Percentiles rank a stretch among this genome's conserved stretches.
These are phyloP conservation scores for Coreoperca whiteheadi DNA, from an alignment of 2,113 vertebrate genomes.

Conservation along the genomic window DNA sequence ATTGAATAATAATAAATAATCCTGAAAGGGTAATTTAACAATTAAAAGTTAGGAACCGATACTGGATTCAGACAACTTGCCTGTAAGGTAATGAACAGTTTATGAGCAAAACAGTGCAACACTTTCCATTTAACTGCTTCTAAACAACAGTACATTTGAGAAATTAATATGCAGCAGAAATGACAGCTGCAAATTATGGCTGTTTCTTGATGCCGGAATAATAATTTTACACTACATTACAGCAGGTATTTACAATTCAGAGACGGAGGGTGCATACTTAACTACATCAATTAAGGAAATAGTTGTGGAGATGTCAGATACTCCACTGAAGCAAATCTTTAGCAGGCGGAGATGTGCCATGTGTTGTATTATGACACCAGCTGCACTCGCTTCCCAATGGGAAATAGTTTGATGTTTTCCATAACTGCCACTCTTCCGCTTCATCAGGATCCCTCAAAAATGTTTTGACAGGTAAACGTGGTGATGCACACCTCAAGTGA, in stretches of 20 bases:
- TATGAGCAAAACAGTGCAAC: constrained; percentile 42
- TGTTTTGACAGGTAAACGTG: constrained; percentile 81
- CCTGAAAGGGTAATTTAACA: constrained; percentile 22
- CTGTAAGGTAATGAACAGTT: constrained; percentile 40
- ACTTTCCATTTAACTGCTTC: constrained; percentile 58
- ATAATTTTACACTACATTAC: constrained; percentile 83
- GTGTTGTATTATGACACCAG: constrained; percentile 78
- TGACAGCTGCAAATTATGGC: constrained; percentile 74
- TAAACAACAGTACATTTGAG: constrained; percentile 58
- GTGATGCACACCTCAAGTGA: constrained; percentile 68
- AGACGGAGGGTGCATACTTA: constrained; percentile 75
- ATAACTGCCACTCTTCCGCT: constrained; percentile 81
- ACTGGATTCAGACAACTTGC: constrained; percentile 31
- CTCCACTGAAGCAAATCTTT: constrained; percentile 81
- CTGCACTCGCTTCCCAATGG: constrained; percentile 77
- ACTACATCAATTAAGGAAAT: constrained; percentile 83
- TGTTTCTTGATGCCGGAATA: constrained; percentile 69
- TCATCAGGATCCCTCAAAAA: constrained; percentile 73
- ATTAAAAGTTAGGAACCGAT: constrained; percentile 44
- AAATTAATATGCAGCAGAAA: constrained; percentile 69
- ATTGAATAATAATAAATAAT: constrained; percentile 21
- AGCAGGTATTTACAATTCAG: constrained; percentile 73
- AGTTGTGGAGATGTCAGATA: constrained; percentile 81
- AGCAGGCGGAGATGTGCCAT: constrained; percentile 72
- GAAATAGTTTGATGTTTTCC: constrained; percentile 76